Evolutionary conservation across 2,888 invertebrate species (phyloP), one percentile per base, ranked within the genome.

Genomic region (Sylvicola cinctus): DNA sequence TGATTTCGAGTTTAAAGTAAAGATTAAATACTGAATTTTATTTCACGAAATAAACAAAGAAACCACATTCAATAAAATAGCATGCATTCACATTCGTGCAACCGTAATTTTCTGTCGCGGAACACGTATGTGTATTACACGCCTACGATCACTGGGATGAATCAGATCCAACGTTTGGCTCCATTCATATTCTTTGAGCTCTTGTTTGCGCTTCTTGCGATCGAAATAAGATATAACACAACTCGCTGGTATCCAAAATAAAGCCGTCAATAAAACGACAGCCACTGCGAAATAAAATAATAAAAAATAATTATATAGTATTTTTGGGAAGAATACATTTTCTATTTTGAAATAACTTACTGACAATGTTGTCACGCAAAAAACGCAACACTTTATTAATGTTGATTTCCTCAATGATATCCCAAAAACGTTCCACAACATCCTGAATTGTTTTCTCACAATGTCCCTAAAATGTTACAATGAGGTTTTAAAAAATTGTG

Each of bases 341-440:
- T 14, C 16, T 28, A 6, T n/a, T 10, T 28, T 28, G 17, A 10
- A 23, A 30, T 8, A 39, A 52, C 58, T 51, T 81, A 37, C 91
- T 88, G 23, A 95, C 91, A 40, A 91, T 85, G 53, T 91, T 91
- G 59, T 90, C 88, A 37, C 83, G 74, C 34, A 91, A 63, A 53
- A 90, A 88, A 34, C 83, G 67, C 45, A 88, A 65, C 45, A 88
- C 84, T 51, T 85, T 84, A 54, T 87, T 90, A 38, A 90, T 88
- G 56, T 88, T 88, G 38, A 91, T 88, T 49, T 91, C 88, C 58
- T 93, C 91, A 40, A 95, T 91, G 33, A 95, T 90, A 52, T 90
- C 87, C 90, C 93, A 95, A 58, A 95, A 87, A 20, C 93, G 69
- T 55, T 91, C 88, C 8, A 93, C 88, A 16, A 93, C 85, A 51